Conservation (phyloP, 30 jellyfish, hydroid and myxozoan species). For the Calvadosia cruxmelitensis region DNA sequence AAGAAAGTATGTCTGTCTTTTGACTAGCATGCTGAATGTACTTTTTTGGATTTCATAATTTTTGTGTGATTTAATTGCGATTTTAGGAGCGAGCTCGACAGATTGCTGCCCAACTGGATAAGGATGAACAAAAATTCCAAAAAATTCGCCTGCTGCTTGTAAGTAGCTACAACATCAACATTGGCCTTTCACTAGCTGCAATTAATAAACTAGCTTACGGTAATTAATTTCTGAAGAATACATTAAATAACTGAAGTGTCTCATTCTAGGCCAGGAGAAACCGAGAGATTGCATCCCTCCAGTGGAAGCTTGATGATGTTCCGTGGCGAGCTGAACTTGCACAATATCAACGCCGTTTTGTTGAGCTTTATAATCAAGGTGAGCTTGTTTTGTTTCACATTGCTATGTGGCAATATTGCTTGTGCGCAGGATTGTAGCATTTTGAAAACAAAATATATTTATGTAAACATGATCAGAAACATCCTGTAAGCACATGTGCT, state of each 20-base stretch:
- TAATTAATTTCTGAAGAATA: too few species aligned
- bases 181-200: too few species aligned
- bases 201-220: too few species aligned
- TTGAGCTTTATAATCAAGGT: slow-evolving; percentile 86
- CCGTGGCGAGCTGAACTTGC: slow-evolving; percentile 87
- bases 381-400: too few species aligned
- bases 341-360: slow-evolving; percentile 75
- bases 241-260: not conserved
- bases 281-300: slow-evolving; percentile 92
- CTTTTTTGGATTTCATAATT: not conserved
- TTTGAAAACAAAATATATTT: too few species aligned
- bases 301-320: slow-evolving; percentile 91
- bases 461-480: too few species aligned
- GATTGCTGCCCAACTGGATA: slow-evolving; percentile 60
- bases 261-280: slow-evolving; percentile 19
- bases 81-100: slow-evolving; percentile 47
- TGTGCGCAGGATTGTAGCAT: too few species aligned
- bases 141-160: slow-evolving; percentile 65
- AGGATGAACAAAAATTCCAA: slow-evolving; percentile 60
- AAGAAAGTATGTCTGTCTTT: too few species aligned
- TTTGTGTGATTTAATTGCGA: not conserved
- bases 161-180: not conserved
- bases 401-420: too few species aligned
- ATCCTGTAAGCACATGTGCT: too few species aligned
- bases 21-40: too few species aligned